Evolutionary conservation across 2,888 invertebrate species (phyloP), one percentile per base, ranked within the genome.

Genomic region (Blera fallax): DNA sequence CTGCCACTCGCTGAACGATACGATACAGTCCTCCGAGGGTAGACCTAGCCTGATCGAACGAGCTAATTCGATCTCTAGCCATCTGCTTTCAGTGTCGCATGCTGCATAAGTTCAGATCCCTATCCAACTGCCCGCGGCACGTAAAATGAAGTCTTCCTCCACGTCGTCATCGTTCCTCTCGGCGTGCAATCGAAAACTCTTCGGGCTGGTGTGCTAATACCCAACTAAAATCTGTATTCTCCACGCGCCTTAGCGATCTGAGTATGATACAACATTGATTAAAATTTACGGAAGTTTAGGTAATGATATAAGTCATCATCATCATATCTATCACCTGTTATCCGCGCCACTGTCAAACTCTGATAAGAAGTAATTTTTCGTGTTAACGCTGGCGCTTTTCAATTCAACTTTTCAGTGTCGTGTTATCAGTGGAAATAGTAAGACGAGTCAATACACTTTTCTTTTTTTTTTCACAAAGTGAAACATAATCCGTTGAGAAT

Each of bases 381-480:
- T 62, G 56, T 54, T 43, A 70, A 58, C 43, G 18, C 58, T 80
- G 74, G 73, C 65, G 52, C 65, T 65, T 80, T 62, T 65, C 2
- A 45, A 56, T 32, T 60, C 40, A 11, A 16, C 56, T 21, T 48
- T 21, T 84, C 65, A 84, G 84, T 84, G 24, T 52, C 34, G 65
- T 56, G 58, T 76, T 76, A 80, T 84, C 84, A 52, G 58, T 50
- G 18, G 45, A 65, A 70, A 69, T 80, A 52, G 50, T 56, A 52
- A 80, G 80, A 62, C 77, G 40, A 21, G 43, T 32, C 5, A 24
- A 45, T 37, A 64, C 52, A 18, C 14, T 14, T 45, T 40, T 79
- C 14, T 14, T 45, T 40, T 79, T 64, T n/a, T 24, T 21, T 18
- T 40, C 52, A 48, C 14, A 4, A 6, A 60, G 54, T 6, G 7